These are phyloP conservation scores for Albula glossodonta DNA, from an alignment of 2,113 vertebrate genomes.

Conservation along the genomic window DNA sequence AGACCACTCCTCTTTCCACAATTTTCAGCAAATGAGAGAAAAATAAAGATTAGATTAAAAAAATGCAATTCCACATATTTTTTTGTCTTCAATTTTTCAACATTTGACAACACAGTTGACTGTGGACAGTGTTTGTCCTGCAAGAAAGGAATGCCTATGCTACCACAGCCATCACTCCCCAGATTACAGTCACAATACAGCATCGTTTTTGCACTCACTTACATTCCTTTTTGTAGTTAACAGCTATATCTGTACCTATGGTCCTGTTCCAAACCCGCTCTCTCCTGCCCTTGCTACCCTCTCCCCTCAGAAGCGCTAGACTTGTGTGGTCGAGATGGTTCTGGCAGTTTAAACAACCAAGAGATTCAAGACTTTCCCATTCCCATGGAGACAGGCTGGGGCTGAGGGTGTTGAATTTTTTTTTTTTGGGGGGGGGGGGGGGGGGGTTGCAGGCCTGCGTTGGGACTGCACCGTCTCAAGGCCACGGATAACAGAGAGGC, in stretches of 20 bases:
- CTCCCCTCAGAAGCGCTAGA: constrained; percentile 15
- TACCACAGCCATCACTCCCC: constrained; percentile 44
- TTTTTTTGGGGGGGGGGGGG: neutral
- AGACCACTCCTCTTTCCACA: neutral
- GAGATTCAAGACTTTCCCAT: constrained; percentile 10
- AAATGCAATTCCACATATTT: constrained; percentile 36
- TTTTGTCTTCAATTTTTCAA: constrained; percentile 37
- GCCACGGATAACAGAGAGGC: constrained; percentile 16
- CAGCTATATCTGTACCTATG: neutral
- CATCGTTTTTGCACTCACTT: constrained; percentile 26
- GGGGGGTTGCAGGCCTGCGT: neutral
- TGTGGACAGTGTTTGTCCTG: constrained; percentile 32
- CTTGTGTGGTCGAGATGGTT: neutral
- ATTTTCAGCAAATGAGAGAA: neutral
- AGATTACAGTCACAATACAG: constrained; percentile 33
- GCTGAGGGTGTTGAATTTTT: neutral
- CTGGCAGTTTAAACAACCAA: neutral
- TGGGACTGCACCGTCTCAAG: constrained; percentile 17
- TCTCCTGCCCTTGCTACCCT: neutral
- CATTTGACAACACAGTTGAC: constrained; percentile 44
- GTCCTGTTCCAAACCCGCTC: neutral
- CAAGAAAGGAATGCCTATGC: constrained; percentile 43
- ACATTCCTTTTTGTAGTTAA: constrained; percentile 53
- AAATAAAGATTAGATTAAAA: constrained; percentile 2
- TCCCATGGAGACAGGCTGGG: neutral